Percentiles rank a stretch among this genome's conserved stretches.
phyloP scores from a whole-genome alignment of 2,797 vertebrate species.

The Premnoplex brunnescens region DNA sequence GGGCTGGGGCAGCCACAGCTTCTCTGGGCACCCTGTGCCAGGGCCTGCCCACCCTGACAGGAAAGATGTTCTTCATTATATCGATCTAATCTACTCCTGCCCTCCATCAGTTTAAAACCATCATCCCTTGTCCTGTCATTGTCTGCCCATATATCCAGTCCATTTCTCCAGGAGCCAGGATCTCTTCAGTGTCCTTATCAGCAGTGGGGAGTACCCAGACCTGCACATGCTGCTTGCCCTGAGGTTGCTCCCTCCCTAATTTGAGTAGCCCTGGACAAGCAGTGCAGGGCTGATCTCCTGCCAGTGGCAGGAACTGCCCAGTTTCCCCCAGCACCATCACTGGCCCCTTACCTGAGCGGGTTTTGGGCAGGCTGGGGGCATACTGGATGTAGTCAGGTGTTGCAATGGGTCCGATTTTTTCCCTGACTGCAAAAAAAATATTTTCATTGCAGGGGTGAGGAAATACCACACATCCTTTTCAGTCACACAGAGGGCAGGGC shows the following conservation, averaged over 20 bases:
- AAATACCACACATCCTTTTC: background rate
- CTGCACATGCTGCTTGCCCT: background rate
- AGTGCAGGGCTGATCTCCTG: background rate
- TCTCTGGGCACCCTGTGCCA: background rate
- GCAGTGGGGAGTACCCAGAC: background rate
- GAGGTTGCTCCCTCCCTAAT: background rate
- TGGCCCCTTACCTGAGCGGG: constrained; percentile 87
- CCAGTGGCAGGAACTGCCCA: background rate
- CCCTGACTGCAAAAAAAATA: constrained; percentile 81
- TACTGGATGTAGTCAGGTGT: constrained; percentile 96
- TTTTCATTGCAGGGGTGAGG: background rate
- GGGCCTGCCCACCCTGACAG: rapidly evolving
- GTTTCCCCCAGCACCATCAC: background rate
- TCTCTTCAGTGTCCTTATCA: background rate
- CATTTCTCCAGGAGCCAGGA: background rate
- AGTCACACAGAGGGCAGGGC: background rate
- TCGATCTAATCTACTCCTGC: background rate
- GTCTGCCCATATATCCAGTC: background rate
- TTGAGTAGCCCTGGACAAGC: background rate
- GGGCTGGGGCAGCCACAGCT: background rate
- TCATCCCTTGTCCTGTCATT: background rate
- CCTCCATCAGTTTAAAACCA: background rate
- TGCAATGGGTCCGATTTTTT: constrained; percentile 97
- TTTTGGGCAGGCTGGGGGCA: constrained; percentile 93
- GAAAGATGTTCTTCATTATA: background rate